Base-by-base conservation (phyloP, 2,113 vertebrate species). In the Gyps fulvus region DNA sequence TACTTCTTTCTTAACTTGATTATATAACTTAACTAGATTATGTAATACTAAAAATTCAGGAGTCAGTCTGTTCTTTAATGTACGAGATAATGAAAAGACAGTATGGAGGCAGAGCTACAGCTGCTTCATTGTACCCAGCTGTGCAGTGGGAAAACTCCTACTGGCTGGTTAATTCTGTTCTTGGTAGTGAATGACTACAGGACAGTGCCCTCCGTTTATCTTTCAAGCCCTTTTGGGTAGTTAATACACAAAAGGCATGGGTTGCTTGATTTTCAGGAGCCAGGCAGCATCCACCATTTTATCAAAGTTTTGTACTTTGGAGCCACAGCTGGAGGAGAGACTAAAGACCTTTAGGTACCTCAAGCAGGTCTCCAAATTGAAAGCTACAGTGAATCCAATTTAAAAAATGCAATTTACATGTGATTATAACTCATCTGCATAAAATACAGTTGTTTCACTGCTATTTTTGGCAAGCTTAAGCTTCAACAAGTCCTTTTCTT, bases 371-470 rank as follows among this genome's bases (percentile, higher is more conserved):
- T 82, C 71, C 80, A 69, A 89, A 89, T 62, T 62, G 66, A 90
- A 95, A 87, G 40, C 34, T 70, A 55, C 29, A 80, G 49, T 49
- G 70, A 94, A 86, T 90, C 42, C 54, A 83, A 32, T 12, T 38
- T 1, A 5, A n/a, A 73, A 84, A 83, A 66, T 26, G 58, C 21
- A 62, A 88, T 83, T 96, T 88, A 32, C 71, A 61, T 93, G 47
- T 77, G 76, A 77, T 92, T 95, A 62, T 47, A 96, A 55, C 26
- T 86, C n/a, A n/a, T 86, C 57, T 88, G 55, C 79, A 77, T 71
- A 58, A 95, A 96, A 94, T 85, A 73, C 47, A 91, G 66, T 69
- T 92, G 73, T 93, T 93, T 89, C 47, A 16, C 16, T 63, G 79
- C 87, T 91, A 57, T 74, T 93, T 94, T 89, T 77, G 76, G 63